Evolutionary conservation across 2,888 invertebrate species (phyloP).

Genomic region (Oscheius sp.): DNA sequence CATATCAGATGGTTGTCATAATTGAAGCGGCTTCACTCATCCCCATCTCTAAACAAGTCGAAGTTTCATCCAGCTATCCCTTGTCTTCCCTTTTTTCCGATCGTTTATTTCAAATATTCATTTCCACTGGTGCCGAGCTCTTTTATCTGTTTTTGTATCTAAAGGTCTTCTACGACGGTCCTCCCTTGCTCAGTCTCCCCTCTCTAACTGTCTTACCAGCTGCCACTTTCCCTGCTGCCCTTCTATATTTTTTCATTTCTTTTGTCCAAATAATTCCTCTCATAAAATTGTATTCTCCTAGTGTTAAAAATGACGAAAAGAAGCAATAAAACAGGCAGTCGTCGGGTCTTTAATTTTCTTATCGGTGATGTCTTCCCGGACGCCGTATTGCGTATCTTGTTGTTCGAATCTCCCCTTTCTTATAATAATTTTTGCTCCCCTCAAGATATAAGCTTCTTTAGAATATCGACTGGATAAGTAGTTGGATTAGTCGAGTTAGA

Average conservation of each 20-base stretch:
- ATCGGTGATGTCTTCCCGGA: background rate
- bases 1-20: slow-evolving; percentile 76
- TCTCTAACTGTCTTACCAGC: slow-evolving; percentile 57
- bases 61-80: too few species aligned
- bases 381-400: background rate
- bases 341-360: background rate
- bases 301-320: slow-evolving; percentile 15
- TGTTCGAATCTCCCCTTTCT: background rate
- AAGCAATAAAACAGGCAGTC: background rate
- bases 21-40: too few species aligned
- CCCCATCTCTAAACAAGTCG: too few species aligned
- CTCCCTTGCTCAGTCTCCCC: slow-evolving; percentile 53
- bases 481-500: background rate
- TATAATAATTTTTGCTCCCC: background rate
- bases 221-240: slow-evolving; percentile 85
- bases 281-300: slow-evolving; percentile 37
- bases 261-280: slow-evolving; percentile 90
- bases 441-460: too few species aligned
- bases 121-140: slow-evolving; percentile 97
- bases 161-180: slow-evolving; percentile 87
- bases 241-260: slow-evolving; percentile 88
- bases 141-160: slow-evolving; percentile 94
- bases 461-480: background rate
- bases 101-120: slow-evolving; percentile 85
- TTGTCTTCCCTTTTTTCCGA: slow-evolving; percentile 79